phyloP scores from a whole-genome alignment of 2,888 invertebrate genomes.

The Thereva nobilitata region DNA sequence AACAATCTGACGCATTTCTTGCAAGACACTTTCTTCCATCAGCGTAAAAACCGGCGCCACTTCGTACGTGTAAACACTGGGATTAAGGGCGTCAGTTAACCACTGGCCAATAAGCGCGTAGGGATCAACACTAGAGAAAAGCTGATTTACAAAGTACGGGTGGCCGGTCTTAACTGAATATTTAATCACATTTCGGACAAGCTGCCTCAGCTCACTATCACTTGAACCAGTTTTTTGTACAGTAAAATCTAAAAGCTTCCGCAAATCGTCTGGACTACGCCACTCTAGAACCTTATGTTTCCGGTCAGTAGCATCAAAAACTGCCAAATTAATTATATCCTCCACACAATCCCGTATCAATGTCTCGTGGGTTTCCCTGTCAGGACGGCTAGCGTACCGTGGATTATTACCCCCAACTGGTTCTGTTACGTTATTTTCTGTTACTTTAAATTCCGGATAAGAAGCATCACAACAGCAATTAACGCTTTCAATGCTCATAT shows the following conservation, averaged over 20 bases:
- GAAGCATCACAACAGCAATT: constrained; percentile 8
- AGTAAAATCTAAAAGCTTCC: constrained; percentile 68
- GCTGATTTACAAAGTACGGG: constrained; percentile 86
- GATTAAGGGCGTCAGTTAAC: constrained; percentile 83
- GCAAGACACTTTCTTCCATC: constrained; percentile 82
- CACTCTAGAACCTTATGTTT: constrained; percentile 79
- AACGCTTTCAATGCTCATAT: not conserved
- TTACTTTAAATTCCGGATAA: not conserved
- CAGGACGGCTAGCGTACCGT: constrained; percentile 64
- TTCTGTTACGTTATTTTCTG: not conserved
- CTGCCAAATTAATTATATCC: constrained; percentile 72
- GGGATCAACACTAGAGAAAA: constrained; percentile 83
- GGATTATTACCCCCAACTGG: constrained; percentile 2
- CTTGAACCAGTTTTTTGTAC: constrained; percentile 64
- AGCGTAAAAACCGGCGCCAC: constrained; percentile 86
- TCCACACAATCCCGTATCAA: constrained; percentile 74
- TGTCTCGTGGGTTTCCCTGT: constrained; percentile 65
- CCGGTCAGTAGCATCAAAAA: constrained; percentile 74
- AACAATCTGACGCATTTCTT: constrained; percentile 77
- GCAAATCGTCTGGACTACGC: constrained; percentile 74
- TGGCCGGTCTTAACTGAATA: constrained; percentile 91
- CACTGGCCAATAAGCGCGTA: constrained; percentile 84
- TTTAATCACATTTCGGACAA: constrained; percentile 73
- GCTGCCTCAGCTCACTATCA: constrained; percentile 69
- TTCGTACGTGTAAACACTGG: constrained; percentile 87